A percentile compares a stretch with the other conserved stretches of the same genome.
Evolutionary conservation across 2,113 vertebrate species (phyloP).

Genomic region (Actinemys pallida): DNA sequence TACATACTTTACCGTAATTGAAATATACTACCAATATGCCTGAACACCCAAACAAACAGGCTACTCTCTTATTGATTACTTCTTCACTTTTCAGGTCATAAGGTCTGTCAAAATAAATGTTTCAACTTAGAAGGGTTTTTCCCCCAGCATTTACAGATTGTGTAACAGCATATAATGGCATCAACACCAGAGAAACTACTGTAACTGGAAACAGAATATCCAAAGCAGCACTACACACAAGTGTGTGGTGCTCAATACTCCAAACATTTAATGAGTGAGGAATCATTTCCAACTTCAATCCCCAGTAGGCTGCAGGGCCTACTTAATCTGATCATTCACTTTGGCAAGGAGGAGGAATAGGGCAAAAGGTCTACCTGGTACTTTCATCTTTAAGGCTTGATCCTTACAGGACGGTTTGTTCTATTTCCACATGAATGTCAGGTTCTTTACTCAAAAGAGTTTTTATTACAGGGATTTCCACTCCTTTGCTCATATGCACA

Average conservation of each 20-base stretch:
- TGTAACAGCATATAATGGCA: background rate
- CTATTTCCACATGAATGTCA: background rate
- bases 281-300: background rate
- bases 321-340: background rate
- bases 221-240: background rate
- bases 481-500: background rate
- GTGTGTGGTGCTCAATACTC: background rate
- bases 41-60: background rate
- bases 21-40: background rate
- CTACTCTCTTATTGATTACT: background rate
- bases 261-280: background rate
- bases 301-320: background rate
- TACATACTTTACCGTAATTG: background rate
- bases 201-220: background rate
- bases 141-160: background rate
- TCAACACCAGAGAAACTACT: background rate
- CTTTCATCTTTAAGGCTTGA: background rate
- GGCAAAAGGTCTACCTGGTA: background rate
- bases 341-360: background rate
- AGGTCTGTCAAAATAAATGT: background rate
- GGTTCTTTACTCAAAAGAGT: background rate
- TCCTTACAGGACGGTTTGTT: fast-evolving
- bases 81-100: background rate
- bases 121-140: background rate
- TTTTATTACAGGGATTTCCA: background rate